phyloP scores from a whole-genome alignment of 2,888 invertebrate genomes.

The Cabera pusaria region DNA sequence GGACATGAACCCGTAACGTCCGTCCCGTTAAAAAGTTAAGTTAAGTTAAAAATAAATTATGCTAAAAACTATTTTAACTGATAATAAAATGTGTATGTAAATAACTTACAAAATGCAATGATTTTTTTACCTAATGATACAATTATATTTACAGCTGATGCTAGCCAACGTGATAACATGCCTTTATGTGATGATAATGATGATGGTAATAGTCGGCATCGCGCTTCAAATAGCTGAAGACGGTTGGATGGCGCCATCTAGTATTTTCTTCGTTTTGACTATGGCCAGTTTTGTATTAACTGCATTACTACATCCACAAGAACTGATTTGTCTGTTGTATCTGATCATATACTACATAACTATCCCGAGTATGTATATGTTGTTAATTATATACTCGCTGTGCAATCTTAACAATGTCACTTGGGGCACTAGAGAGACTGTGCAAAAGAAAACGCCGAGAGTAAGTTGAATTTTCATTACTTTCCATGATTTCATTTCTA shows the following conservation, averaged over 20 bases:
- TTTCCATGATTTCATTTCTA: no score
- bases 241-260: constrained; percentile 91
- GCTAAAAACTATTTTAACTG: no score
- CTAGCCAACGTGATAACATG: constrained; percentile 90
- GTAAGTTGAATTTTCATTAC: constrained; percentile 42
- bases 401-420: constrained; percentile 96
- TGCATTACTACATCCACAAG: constrained; percentile 90
- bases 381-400: constrained; percentile 95
- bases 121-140: no score
- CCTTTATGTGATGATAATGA: constrained; percentile 92
- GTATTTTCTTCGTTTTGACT: constrained; percentile 91
- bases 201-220: constrained; percentile 92
- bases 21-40: no score
- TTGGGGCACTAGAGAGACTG: constrained; percentile 96
- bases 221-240: constrained; percentile 90
- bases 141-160: constrained; percentile 83
- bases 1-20: no score
- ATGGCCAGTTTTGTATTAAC: constrained; percentile 86
- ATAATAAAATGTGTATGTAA: no score
- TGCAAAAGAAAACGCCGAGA: constrained; percentile 69
- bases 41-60: no score
- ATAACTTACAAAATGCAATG: no score
- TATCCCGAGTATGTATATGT: constrained; percentile 97
- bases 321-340: constrained; percentile 89
- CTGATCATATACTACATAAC: constrained; percentile 92